phyloP scores from a whole-genome alignment of 2,113 vertebrate genomes.

The Paracyprichromis sp. region DNA sequence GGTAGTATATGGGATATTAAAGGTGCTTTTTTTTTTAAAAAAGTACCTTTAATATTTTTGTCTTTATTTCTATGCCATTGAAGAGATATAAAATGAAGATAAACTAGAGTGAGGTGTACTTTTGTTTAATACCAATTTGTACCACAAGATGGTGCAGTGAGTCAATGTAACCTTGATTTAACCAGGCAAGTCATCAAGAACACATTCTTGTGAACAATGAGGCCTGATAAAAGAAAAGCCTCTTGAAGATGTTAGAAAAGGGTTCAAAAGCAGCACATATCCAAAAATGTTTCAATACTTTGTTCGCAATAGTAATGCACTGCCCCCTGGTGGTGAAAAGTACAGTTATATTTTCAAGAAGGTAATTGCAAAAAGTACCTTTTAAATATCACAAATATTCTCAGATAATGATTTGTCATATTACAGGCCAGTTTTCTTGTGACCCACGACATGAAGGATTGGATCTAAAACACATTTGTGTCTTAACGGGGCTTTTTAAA shows the following conservation, averaged over 20 bases:
- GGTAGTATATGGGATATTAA: neutral
- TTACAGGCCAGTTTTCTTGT: neutral
- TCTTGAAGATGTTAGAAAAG: neutral
- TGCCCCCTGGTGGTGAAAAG: neutral
- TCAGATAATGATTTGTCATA: neutral
- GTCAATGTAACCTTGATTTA: neutral
- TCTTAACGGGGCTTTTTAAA: neutral
- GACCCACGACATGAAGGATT: neutral
- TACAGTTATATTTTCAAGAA: neutral
- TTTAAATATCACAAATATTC: neutral
- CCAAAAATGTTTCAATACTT: neutral
- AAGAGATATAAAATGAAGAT: neutral
- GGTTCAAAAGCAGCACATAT: neutral
- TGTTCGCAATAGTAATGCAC: neutral
- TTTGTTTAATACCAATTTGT: neutral
- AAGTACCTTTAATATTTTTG: neutral
- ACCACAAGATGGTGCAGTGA: neutral
- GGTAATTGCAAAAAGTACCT: neutral
- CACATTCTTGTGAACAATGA: neutral
- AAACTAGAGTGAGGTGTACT: neutral
- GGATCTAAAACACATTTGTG: neutral
- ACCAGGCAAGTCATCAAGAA: neutral
- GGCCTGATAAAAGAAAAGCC: neutral
- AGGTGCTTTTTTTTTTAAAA: neutral
- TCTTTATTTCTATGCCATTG: neutral